Base-by-base conservation (phyloP, 1,140 invertebrate species). In the Pseudomyrmex pallidus region DNA sequence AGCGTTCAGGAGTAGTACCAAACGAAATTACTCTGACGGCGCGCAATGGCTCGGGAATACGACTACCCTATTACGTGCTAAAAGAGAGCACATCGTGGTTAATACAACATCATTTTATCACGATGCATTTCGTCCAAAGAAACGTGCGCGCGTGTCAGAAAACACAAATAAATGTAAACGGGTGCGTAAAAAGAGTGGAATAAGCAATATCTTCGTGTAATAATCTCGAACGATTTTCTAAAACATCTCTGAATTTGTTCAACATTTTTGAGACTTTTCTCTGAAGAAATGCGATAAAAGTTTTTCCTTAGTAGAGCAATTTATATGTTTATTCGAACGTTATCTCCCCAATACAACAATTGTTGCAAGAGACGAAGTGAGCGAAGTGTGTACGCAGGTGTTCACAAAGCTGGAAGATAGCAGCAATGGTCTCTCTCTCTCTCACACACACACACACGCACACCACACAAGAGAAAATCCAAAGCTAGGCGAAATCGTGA, bases 381-480 rank as follows among this genome's bases (percentile, higher is more conserved):
- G n/a, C 15, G 7, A 52, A 2, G 48, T 35, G 35, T 35, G 35
- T 46, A 15, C 73, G 61, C 48, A 46, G 44, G 15, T 59, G 52
- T 56, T 56, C 17, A 3, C n/a, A 20, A 66, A 70, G 22, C 13
- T 35, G 50, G 7, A 15, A 13, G 17, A 20, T 44, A 78, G 50
- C 68, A 22, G 50, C 9, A 35, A 20, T 20, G 63, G 48, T 78
- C 52, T 35, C n/a, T n/a, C n/a, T n/a, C n/a, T n/a, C n/a, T n/a
- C n/a, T n/a, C n/a, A n/a, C 35, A 35, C 35, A 35, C 35, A 35
- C 4, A 35, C 25, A 25, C 35, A 35, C 35, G 7, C 0, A 35
- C 35, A 35, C 35, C 35, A 35, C 35, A 35, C 35, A 70, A 78
- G 57, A 70, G 52, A 70, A 57, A 48, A 78, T 68, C 52, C 10